Evolutionary conservation across 2,888 invertebrate species (phyloP), one percentile per base, ranked within the genome.

Genomic region (Gonocerus acuteangulatus): DNA sequence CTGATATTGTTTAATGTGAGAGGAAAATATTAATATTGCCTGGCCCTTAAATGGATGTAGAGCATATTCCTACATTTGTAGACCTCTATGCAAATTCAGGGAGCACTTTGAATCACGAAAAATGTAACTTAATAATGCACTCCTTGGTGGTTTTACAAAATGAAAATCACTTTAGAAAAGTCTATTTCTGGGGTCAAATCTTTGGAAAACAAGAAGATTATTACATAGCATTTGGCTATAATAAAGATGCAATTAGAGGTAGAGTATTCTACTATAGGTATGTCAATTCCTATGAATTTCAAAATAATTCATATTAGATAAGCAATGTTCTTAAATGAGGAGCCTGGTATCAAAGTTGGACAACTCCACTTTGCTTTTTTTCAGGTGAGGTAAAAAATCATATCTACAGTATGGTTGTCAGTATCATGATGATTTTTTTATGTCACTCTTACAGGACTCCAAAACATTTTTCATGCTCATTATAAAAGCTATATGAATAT

Each of bases 151-250:
- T 89, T 60, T 76, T 93, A 39, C 86, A 92, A 74, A 83, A 84
- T 66, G 90, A 93, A 72, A 90, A 92, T 74, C 89, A 90, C 72
- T 91, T 92, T 73, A 75, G 79, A 15, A 82, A 83, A 71, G 81
- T 89, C 57, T 91, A 84, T 71, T 89, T 92, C 71, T 92, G 92
- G 90, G 94, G 93, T 0, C 84, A 85, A 71, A 84, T 94, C 56
- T 80, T 83, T 67, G 92, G 89, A 1, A 76, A 82, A 0, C 82
- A 83, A 66, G 79, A 79, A 16, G 91, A 92, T 74, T 94, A 94
- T 73, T 89, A 85, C 71, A 81, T 94, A 64, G 87, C 89, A 1
- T 89, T 84, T 70, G 93, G 94, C 13, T 84, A 85, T 67, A 76
- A 78, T 18, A 82, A 79, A 65, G 89, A 94, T 72, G 87, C 85